Percentiles rank a stretch among this genome's conserved stretches.
Conservation (phyloP, 2,113 vertebrate genomes). For the Semicossyphus pulcher region DNA sequence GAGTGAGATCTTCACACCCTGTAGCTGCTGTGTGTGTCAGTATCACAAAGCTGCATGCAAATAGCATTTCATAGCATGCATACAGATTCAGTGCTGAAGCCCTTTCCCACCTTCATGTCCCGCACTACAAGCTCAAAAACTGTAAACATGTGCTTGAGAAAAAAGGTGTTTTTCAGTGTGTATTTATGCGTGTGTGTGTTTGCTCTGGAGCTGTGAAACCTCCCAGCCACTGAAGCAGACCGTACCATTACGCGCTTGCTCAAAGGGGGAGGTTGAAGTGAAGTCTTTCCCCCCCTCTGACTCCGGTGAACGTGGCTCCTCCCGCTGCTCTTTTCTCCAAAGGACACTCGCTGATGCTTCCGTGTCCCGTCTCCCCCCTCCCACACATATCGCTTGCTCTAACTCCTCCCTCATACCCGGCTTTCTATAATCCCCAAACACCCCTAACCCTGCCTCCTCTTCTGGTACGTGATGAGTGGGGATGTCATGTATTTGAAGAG, state of each 20-base stretch:
- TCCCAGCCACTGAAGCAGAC: constrained; percentile 33
- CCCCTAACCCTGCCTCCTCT: not conserved
- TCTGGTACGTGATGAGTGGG: constrained; percentile 10
- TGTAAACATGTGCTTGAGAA: not conserved
- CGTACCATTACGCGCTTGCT: constrained; percentile 56
- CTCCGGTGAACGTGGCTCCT: constrained; percentile 45
- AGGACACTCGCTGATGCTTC: constrained; percentile 47
- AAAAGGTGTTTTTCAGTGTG: constrained; percentile 15
- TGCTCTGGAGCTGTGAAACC: constrained; percentile 47
- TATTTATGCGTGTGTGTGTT: constrained; percentile 10
- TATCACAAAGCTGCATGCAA: no score
- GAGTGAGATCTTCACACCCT: no score
- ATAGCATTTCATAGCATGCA: no score
- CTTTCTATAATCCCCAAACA: constrained; percentile 32
- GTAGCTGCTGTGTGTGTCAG: no score
- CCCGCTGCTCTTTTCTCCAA: constrained; percentile 44
- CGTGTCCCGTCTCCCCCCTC: constrained; percentile 36
- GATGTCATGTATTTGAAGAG: constrained; percentile 32
- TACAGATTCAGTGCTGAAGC: no score
- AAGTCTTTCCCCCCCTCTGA: constrained; percentile 24
- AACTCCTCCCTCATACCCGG: constrained; percentile 31
- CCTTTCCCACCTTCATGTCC: not conserved
- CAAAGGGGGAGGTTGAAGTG: constrained; percentile 16
- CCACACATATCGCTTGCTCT: constrained; percentile 3
- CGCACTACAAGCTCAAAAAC: not conserved